Conservation (phyloP, 2,113 vertebrate genomes). For the Daboia siamensis region DNA sequence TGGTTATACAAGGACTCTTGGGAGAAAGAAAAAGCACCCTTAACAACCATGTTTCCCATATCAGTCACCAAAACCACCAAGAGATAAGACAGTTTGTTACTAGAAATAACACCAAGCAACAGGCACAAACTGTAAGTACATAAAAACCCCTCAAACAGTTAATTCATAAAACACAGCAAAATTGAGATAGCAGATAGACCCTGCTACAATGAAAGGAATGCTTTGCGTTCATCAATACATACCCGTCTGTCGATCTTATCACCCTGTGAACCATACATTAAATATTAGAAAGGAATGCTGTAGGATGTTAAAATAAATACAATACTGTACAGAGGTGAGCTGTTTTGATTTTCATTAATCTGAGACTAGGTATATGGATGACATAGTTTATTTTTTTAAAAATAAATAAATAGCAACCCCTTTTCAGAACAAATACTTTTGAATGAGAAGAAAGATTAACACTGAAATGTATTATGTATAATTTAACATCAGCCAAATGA, state of each 20-base stretch:
- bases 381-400: background rate
- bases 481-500: background rate
- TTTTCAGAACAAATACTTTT: background rate
- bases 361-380: background rate
- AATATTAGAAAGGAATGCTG: conserved; percentile 50
- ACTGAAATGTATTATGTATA: background rate
- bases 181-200: conserved; percentile 66
- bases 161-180: conserved; percentile 63
- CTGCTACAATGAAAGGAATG: conserved; percentile 69
- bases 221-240: conserved; percentile 75
- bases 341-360: background rate
- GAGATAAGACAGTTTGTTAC: conserved; percentile 37
- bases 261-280: conserved; percentile 92
- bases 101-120: conserved; percentile 46
- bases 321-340: background rate
- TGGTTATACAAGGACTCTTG: conserved; percentile 31
- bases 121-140: conserved; percentile 67
- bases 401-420: background rate
- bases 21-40: conserved; percentile 46
- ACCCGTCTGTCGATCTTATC: conserved; percentile 99
- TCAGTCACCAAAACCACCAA: conserved; percentile 53
- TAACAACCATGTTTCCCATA: conserved; percentile 40
- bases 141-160: conserved; percentile 69
- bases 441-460: background rate
- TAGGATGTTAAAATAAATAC: background rate